A percentile compares a stretch with the other conserved stretches of the same genome.
These are phyloP conservation scores for Dromaius novaehollandiae DNA, from an alignment of 2,113 vertebrate genomes.

Conservation along the genomic window DNA sequence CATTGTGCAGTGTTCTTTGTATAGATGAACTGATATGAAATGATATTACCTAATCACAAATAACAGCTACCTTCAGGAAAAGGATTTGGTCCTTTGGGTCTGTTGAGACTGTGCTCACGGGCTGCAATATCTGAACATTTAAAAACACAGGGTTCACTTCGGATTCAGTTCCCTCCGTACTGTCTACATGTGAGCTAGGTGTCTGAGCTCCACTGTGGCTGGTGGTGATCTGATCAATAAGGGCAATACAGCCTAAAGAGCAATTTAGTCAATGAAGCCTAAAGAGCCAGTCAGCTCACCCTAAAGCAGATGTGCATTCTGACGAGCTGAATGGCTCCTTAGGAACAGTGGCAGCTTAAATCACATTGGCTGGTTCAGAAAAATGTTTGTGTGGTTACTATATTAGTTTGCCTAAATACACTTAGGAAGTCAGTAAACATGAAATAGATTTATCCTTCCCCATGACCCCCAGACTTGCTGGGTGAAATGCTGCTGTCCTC, in stretches of 20 bases:
- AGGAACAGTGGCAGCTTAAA: background rate
- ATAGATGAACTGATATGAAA: background rate
- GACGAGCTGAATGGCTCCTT: background rate
- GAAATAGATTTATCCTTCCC: background rate
- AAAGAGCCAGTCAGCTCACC: background rate
- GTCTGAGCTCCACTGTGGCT: background rate
- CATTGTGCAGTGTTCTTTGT: background rate
- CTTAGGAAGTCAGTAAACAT: background rate
- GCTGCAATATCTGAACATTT: background rate
- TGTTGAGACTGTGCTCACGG: background rate
- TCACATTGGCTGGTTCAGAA: background rate
- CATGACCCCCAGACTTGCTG: background rate
- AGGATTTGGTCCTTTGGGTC: background rate
- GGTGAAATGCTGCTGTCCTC: background rate
- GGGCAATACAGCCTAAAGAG: background rate
- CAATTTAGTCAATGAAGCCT: background rate
- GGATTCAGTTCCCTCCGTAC: background rate
- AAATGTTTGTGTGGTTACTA: background rate
- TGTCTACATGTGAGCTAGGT: background rate
- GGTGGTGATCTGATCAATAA: background rate
- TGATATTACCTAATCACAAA: background rate
- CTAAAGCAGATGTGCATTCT: background rate
- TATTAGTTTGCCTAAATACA: background rate
- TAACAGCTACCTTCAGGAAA: background rate
- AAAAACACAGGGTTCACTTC: background rate